Evolutionary conservation across 2,888 invertebrate genomes (phyloP), one percentile per base, ranked within the genome.

Genomic region (Opisthograptis luteolata): DNA sequence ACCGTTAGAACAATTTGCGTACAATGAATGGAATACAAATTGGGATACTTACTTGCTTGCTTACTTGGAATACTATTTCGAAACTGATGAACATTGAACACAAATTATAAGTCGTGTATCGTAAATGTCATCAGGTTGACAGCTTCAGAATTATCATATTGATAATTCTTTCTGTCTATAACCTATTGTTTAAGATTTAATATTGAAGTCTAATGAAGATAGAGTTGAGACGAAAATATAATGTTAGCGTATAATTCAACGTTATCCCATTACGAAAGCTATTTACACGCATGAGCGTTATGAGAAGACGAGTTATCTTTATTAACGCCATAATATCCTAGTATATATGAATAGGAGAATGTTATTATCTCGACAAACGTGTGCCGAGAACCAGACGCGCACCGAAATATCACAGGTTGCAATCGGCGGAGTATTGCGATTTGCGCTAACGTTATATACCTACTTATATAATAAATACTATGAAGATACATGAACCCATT

Each of bases 391-490:
- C 58, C 56, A 64, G 56, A 55, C 52, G 53, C 58, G 48, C 41
- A 65, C 68, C 44, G 68, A 64, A 78, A 76, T 77, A 73, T 69
- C 68, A 62, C 54, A 40, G 43, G 47, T 13, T 52, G 47, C 57
- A 57, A 41, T 10, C 28, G 19, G 9, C 30, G 17, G 9, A 24
- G 13, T 35, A 49, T 42, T 55, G 55, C 39, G 58, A 43, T 48
- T 42, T 55, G 55, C 39, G 58, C 45, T 48, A 55, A 62, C 48
- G 43, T 35, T 35, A 22, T 35, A 22, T 12, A 30, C 30, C 3
- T n/a, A n/a, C n/a, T n/a, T n/a, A n/a, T n/a, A n/a, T n/a, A n/a
- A n/a, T n/a, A n/a, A n/a, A n/a, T n/a, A n/a, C n/a, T n/a, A n/a
- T n/a, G n/a, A n/a, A n/a, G n/a, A n/a, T n/a, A n/a, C n/a, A n/a